Evolutionary conservation across 2,888 invertebrate species (phyloP).

Genomic region (Nymphalis polychloros): DNA sequence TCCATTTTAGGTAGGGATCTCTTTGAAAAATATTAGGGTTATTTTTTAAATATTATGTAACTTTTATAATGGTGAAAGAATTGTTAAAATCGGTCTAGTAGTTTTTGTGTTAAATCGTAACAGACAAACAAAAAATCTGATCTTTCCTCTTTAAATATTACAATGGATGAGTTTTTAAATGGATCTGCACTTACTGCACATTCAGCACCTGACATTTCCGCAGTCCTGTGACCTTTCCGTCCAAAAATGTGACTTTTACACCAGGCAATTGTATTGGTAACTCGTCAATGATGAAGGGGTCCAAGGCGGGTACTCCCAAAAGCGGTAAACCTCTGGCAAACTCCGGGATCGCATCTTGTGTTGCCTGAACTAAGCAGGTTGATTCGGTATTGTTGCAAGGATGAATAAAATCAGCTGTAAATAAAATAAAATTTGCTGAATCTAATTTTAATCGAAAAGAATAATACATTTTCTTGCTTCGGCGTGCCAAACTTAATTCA

Average conservation of each 20-base stretch:
- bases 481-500: no score
- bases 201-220: constrained; percentile 71
- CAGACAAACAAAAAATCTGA: no score
- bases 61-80: no score
- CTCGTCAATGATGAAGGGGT: constrained; percentile 71
- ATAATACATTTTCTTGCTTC: background rate
- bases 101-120: no score
- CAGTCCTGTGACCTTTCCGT: constrained; percentile 70
- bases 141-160: no score
- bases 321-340: constrained; percentile 70
- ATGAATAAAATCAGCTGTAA: constrained; percentile 70
- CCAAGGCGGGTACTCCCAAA: constrained; percentile 68
- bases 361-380: constrained; percentile 67
- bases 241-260: constrained; percentile 72
- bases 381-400: constrained; percentile 73
- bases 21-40: no score
- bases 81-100: no score
- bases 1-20: no score
- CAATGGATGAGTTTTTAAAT: no score
- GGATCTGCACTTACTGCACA: constrained; percentile 66
- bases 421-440: constrained; percentile 7
- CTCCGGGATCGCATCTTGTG: constrained; percentile 70
- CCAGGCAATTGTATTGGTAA: constrained; percentile 74
- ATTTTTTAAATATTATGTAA: no score
- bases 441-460: background rate